Evolutionary conservation across 2,797 vertebrate genomes (phyloP).

Genomic region (Chanos chanos): DNA sequence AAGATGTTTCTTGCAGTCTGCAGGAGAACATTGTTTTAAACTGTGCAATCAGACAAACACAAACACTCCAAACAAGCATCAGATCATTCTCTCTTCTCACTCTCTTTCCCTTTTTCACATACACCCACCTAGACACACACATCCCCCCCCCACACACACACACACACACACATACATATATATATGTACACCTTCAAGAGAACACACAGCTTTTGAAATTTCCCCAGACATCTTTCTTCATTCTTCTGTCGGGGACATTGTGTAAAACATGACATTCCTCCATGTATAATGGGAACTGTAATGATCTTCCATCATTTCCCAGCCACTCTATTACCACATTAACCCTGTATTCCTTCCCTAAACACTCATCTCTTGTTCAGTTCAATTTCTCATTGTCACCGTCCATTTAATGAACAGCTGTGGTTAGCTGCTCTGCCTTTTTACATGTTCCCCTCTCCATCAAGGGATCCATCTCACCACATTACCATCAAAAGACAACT

Average conservation of each 20-base stretch:
- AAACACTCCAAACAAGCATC: too few relatives aligned
- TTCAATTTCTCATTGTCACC: conserved; percentile 42
- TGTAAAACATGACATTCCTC: conserved; percentile 30
- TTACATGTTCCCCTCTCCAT: conserved; percentile 19
- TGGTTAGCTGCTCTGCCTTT: conserved; percentile 26
- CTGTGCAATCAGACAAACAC: too few relatives aligned
- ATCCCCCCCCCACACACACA: too few relatives aligned
- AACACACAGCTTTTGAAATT: too few relatives aligned
- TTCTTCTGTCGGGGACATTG: conserved; percentile 7
- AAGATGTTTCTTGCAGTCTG: too few relatives aligned
- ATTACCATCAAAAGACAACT: conserved; percentile 30
- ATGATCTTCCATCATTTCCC: conserved; percentile 43
- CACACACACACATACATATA: too few relatives aligned
- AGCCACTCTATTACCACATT: conserved; percentile 44
- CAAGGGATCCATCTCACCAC: conserved; percentile 20
- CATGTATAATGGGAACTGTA: conserved; percentile 36
- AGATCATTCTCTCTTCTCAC: too few relatives aligned
- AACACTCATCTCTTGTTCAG: conserved; percentile 44
- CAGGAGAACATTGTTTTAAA: too few relatives aligned
- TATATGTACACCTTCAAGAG: too few relatives aligned
- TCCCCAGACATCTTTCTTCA: not conserved
- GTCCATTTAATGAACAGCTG: conserved; percentile 52
- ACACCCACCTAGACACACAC: too few relatives aligned
- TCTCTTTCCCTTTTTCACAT: too few relatives aligned
- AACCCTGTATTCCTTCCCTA: conserved; percentile 31